Evolutionary conservation across 2,888 invertebrate species (phyloP), one percentile per base, ranked within the genome.

Genomic region (Morpho helenor): DNA sequence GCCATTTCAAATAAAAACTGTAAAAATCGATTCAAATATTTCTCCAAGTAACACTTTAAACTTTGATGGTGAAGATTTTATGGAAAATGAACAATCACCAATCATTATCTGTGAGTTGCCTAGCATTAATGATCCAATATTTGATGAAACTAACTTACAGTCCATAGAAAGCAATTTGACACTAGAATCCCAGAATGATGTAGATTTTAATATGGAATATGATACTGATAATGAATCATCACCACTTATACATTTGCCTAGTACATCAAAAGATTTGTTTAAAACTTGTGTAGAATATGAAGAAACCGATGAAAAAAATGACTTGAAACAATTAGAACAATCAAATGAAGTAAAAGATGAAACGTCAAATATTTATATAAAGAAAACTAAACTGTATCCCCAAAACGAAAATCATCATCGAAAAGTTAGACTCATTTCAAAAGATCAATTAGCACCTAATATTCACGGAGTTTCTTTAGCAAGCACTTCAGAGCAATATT

Each of bases 371-470:
- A 31, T 31, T 5, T 3, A 31, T 31, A 3, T 5, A 31, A 31
- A 31, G 5, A 31, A 31, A 5, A 31, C 31, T 5, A 31, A 31
- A 31, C 31, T 31, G 31, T 31, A 31, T 31, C 31, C 2, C 31
- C 31, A 31, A 31, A 31, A 31, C 5, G 31, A 31, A 31, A 31
- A 31, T 31, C 31, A 31, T 31, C 31, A 31, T 31, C 31, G 31
- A 8, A 54, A 54, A 48, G 48, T 54, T 10, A 54, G 10, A 31
- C 8, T 54, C 31, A 10, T 46, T 31, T 49, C 49, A 7, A 49
- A 49, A 49, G 49, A 55, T 55, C 55, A 55, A 49, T 7, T 49
- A n/a, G 10, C 55, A 3, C 55, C 55, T 16, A 55, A 55, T 9
- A 49, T 49, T 31, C 55, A 55, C 44, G 39, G 49, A n/a, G 39